Base-by-base conservation (phyloP, 2,797 vertebrate species). In the Sus cebifrons region DNA sequence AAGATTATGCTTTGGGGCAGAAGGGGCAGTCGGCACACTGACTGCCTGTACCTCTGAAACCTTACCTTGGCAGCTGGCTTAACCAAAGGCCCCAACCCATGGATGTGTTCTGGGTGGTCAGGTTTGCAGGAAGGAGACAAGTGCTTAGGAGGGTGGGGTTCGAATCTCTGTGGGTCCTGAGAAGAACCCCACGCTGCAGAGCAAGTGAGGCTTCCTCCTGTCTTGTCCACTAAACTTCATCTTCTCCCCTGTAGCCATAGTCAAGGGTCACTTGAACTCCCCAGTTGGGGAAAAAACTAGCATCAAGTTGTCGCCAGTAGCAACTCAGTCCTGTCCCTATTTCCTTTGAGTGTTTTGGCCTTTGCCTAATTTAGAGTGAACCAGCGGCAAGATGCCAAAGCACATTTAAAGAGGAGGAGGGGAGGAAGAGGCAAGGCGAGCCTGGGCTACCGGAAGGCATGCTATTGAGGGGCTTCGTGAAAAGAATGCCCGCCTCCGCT, bases 221-320 rank as follows among this genome's bases (percentile, higher is more conserved):
- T 20, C 40, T 81, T 16, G 6, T 60, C 67, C 91, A 25, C 62
- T 67, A 44, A 85, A 62, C 21, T 84, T 49, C 29, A 92, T 86
- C 10, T 8, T 32, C 21, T 23, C 84, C 52, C 78, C 83, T 67
- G 0, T 15, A 70, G 67, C 70, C 84, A 44, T 20, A 32, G 77
- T 58, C 60, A 60, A 95, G 62, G 74, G 40, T 92, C 78, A 75
- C 60, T 90, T 89, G 78, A 94, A 89, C 75, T 81, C 81, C 88
- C 62, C 78, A 54, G 44, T 25, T 89, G 71, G 86, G 44, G 44
- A 18, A 65, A 94, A 92, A 77, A 93, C 62, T 86, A 97, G 84
- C 68, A 89, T 96, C 93, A 23, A 65, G 56, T 73, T 87, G 81
- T 93, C 83, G 91, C 93, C 96, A 78, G 54, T 92, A 93, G 93